These are phyloP conservation scores for Neoaliturus tenellus DNA, from an alignment of 2,888 invertebrate genomes.

Conservation along the genomic window DNA sequence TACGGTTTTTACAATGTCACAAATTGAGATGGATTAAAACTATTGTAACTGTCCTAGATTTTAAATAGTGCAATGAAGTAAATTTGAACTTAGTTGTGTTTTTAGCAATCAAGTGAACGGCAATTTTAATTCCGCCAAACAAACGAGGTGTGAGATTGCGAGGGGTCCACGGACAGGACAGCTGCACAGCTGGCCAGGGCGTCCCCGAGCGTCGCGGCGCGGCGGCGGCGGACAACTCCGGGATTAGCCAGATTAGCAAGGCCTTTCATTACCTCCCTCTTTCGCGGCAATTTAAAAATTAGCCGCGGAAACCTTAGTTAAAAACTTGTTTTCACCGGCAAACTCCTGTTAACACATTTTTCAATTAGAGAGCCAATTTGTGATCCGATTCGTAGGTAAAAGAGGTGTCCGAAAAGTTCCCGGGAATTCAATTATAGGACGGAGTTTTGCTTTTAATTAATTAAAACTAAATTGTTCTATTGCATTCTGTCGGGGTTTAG, in stretches of 20 bases:
- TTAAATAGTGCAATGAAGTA: too few relatives aligned
- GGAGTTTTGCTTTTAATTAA: slow-evolving; percentile 36
- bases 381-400: slow-evolving; percentile 8
- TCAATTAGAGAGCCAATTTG: slow-evolving; percentile 45
- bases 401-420: slow-evolving; percentile 10
- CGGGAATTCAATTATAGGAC: slow-evolving; percentile 7
- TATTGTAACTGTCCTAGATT: too few relatives aligned
- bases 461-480: neutral
- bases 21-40: too few relatives aligned
- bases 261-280: slow-evolving; percentile 54
- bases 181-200: slow-evolving; percentile 12
- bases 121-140: neutral
- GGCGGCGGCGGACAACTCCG: slow-evolving; percentile 30
- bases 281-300: slow-evolving; percentile 50
- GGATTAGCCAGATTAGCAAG: slow-evolving; percentile 49
- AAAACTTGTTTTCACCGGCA: slow-evolving; percentile 43
- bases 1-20: too few relatives aligned
- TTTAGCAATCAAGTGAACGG: neutral
- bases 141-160: neutral
- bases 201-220: slow-evolving; percentile 8
- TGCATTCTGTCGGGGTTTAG: neutral
- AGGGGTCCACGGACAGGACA: too few relatives aligned
- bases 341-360: slow-evolving; percentile 46
- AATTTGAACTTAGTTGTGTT: neutral
- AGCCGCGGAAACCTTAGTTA: slow-evolving; percentile 51